A percentile compares a stretch with the other conserved stretches of the same genome.
These are phyloP conservation scores for Leptinotarsa tumamoca DNA, from an alignment of 2,888 invertebrate genomes.

Conservation along the genomic window DNA sequence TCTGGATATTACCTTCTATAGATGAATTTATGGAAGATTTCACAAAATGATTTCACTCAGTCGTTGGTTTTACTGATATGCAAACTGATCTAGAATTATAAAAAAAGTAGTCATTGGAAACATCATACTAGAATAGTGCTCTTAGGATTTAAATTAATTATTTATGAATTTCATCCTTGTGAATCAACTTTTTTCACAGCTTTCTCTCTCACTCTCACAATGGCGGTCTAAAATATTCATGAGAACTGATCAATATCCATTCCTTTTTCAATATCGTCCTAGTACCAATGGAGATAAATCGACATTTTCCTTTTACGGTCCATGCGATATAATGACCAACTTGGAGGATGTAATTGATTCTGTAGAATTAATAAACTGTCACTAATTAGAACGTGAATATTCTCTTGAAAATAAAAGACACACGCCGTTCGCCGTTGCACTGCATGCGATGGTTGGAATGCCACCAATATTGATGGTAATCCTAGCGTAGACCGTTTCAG, in stretches of 20 bases:
- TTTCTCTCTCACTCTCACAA: background rate
- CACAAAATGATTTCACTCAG: too few species aligned
- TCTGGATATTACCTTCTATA: too few species aligned
- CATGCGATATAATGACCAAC: slow-evolving; percentile 36
- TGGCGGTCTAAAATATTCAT: background rate
- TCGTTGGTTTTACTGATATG: too few species aligned
- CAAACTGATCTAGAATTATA: too few species aligned
- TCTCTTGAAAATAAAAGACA: slow-evolving; percentile 8
- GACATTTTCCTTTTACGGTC: slow-evolving; percentile 37
- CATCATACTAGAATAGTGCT: too few species aligned
- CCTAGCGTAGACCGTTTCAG: background rate
- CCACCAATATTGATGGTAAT: background rate
- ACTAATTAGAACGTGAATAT: slow-evolving; percentile 38
- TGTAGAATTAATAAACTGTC: slow-evolving; percentile 39
- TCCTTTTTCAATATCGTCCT: slow-evolving; percentile 32
- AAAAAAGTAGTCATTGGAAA: too few species aligned
- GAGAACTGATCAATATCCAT: slow-evolving; percentile 14
- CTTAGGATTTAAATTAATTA: background rate
- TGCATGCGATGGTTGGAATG: slow-evolving; percentile 6
- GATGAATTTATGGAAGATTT: too few species aligned
- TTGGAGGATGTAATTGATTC: slow-evolving; percentile 37
- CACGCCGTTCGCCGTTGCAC: background rate
- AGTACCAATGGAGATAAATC: slow-evolving; percentile 36
- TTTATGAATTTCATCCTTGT: background rate
- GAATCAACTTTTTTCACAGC: background rate